These are phyloP conservation scores for Temnopleurus reevesii DNA, from an alignment of 53 echinoderm and acorn worm genomes.

Conservation along the genomic window DNA sequence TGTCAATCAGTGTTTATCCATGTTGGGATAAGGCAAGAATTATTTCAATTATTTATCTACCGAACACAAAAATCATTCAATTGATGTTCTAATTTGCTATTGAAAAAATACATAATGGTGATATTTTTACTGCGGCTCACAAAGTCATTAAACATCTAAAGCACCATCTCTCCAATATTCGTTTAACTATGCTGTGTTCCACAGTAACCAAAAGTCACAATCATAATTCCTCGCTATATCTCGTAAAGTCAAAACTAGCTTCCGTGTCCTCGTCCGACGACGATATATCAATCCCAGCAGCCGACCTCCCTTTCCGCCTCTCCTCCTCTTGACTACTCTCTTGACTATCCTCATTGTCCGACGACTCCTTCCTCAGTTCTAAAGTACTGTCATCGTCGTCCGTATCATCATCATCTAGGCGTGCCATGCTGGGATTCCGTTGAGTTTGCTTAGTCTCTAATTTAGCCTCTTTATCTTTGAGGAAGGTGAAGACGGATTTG, in stretches of 20 bases:
- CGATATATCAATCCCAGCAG: constrained; percentile 48
- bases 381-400: not conserved
- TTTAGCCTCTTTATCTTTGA: constrained; percentile 33
- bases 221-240: constrained; percentile 48
- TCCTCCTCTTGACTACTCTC: not conserved
- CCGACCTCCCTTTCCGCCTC: not conserved
- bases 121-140: no score
- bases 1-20: no score
- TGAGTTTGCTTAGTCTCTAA: not conserved
- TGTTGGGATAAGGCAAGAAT: no score
- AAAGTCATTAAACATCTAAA: no score
- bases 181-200: no score
- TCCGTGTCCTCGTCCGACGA: constrained; percentile 47
- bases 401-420: not conserved
- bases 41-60: no score
- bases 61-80: no score
- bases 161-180: no score
- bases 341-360: not conserved
- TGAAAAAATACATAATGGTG: no score
- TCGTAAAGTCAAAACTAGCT: constrained; percentile 43
- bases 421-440: not conserved
- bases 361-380: constrained; percentile 8
- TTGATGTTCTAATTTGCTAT: no score
- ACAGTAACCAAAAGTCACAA: no score
- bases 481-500: constrained; percentile 68